These are phyloP conservation scores for Epizoanthus ramosus DNA, from an alignment of 92 coral and sea anemone species.

Conservation along the genomic window DNA sequence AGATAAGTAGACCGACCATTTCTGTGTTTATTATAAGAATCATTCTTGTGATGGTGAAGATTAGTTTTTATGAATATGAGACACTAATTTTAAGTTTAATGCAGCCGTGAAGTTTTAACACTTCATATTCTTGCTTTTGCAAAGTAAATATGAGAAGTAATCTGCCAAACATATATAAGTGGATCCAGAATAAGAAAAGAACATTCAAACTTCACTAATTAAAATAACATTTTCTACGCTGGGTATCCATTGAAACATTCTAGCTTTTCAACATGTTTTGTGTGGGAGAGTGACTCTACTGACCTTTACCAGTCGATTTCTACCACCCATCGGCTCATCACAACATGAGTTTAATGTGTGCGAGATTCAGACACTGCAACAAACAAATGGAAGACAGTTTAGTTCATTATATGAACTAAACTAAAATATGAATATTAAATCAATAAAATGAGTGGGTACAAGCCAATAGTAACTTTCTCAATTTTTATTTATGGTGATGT, in stretches of 20 bases:
- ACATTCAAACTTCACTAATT: constrained; percentile 13
- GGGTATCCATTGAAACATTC: constrained; percentile 39
- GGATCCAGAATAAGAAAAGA: neutral
- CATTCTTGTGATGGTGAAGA: neutral
- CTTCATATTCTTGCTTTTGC: neutral
- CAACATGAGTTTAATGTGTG: neutral
- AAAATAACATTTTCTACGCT: constrained; percentile 22
- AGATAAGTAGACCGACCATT: neutral
- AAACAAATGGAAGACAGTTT: neutral
- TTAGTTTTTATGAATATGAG: neutral
- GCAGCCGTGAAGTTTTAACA: neutral
- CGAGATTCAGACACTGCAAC: neutral
- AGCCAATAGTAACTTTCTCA: too few relatives aligned
- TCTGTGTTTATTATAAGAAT: neutral
- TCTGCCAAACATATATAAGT: neutral
- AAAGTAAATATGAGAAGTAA: neutral
- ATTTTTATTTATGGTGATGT: too few relatives aligned
- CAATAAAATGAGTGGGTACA: neutral
- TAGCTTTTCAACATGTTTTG: constrained; percentile 37
- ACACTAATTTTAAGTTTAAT: neutral
- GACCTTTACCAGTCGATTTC: constrained; percentile 9
- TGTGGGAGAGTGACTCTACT: constrained; percentile 21
- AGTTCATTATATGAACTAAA: neutral
- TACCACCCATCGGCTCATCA: constrained; percentile 22
- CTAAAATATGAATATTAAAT: neutral